Percentiles rank a stretch among this genome's conserved stretches.
Conservation (phyloP, 2,797 vertebrate species). For the Macroramphosus scolopax region DNA sequence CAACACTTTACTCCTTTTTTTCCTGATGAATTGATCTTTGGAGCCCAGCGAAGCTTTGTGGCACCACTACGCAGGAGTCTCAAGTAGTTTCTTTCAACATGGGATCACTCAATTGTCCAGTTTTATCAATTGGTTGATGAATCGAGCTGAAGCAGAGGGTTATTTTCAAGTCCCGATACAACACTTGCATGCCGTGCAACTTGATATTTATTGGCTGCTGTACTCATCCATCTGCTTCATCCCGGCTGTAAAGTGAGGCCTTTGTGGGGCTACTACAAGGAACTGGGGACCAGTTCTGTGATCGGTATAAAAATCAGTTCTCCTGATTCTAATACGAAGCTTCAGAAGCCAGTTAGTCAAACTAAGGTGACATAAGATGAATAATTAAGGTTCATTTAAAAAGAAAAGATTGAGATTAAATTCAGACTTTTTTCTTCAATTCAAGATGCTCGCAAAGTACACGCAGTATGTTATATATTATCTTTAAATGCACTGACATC, state of each 20-base stretch:
- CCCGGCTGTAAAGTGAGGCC: not conserved
- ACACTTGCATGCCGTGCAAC: not conserved
- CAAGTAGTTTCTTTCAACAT: not conserved
- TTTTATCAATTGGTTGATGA: not conserved
- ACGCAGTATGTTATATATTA: too few species aligned
- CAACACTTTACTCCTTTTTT: conserved; percentile 8
- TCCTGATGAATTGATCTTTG: conserved; percentile 10
- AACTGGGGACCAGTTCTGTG: too few species aligned
- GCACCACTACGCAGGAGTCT: not conserved
- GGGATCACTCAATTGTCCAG: not conserved
- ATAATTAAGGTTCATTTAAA: too few species aligned
- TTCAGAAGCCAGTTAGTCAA: too few species aligned
- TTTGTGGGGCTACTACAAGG: not conserved
- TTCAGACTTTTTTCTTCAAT: too few species aligned
- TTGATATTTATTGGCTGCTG: not conserved
- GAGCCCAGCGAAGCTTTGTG: not conserved
- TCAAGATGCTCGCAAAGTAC: too few species aligned
- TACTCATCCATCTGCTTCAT: not conserved
- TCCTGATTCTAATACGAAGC: too few species aligned
- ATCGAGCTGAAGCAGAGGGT: not conserved
- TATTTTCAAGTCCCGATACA: not conserved
- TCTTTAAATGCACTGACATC: too few species aligned
- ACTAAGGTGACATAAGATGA: too few species aligned
- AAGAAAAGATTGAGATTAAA: too few species aligned
- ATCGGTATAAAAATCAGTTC: too few species aligned